A percentile compares a stretch with the other conserved stretches of the same genome.
These are phyloP conservation scores for Bursaphelenchus mucronatus DNA, from an alignment of 1,140 invertebrate genomes.

Conservation along the genomic window DNA sequence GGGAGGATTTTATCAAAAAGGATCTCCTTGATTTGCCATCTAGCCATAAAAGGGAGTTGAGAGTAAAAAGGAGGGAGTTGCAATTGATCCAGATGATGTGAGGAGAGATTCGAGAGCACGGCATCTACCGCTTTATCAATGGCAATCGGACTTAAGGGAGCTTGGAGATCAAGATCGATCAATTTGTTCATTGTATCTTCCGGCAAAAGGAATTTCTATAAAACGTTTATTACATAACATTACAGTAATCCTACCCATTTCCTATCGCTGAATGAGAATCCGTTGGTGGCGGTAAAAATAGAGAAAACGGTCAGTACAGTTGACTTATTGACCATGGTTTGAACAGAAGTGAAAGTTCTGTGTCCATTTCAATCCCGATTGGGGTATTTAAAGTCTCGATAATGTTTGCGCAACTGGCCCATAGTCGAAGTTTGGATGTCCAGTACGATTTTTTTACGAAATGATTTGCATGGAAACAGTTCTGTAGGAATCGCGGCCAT, in stretches of 20 bases:
- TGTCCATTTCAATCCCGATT: too few species aligned
- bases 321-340: too few species aligned
- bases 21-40: slow-evolving; percentile 38
- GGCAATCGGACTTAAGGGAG: slow-evolving; percentile 30
- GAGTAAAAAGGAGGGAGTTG: slow-evolving; percentile 35
- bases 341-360: too few species aligned
- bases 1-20: slow-evolving; percentile 33
- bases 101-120: slow-evolving; percentile 22
- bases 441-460: too few species aligned
- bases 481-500: too few species aligned
- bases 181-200: slow-evolving; percentile 34
- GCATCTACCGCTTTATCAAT: slow-evolving; percentile 27
- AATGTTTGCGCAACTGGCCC: too few species aligned
- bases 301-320: neutral
- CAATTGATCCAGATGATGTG: slow-evolving; percentile 27
- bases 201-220: slow-evolving; percentile 36
- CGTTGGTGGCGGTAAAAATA: neutral
- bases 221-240: slow-evolving; percentile 7
- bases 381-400: too few species aligned
- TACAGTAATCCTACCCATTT: slow-evolving; percentile 30
- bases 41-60: slow-evolving; percentile 27
- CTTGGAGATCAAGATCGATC: slow-evolving; percentile 23
- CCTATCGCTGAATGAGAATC: slow-evolving; percentile 32
- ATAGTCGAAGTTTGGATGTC: too few species aligned
- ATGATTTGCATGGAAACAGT: too few species aligned